Base-by-base conservation (phyloP, 2,888 invertebrate species). In the Morpho helenor region DNA sequence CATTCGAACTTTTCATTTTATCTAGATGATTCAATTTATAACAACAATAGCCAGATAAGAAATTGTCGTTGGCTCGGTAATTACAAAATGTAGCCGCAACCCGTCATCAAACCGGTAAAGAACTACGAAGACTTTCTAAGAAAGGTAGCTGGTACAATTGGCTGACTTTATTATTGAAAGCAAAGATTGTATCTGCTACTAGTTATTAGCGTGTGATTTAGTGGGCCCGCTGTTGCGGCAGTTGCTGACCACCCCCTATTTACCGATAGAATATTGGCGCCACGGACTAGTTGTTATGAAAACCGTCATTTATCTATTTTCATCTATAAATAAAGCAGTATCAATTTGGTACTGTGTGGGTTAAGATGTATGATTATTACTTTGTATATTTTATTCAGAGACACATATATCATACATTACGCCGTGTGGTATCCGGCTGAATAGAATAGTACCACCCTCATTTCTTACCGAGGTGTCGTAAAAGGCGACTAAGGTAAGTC, bases 151-250 rank as follows among this genome's bases (percentile, higher is more conserved):
- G 70, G 72, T 77, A 80, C 81, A 84, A 86, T 85, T 80, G 85
- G 80, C 80, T 80, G 78, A 79, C 78, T 79, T 78, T 84, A 82
- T 84, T 84, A 87, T 87, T 88, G 87, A 88, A 87, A 87, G 86
- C 78, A 68, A 66, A 76, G 88, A 89, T 89, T 74, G 76, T 88
- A 89, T 89, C 88, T 74, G 68, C 69, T 75, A 71, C 75, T 82
- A 79, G 88, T 87, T 89, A 88, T 88, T 87, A 87, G 85, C 72
- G 71, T 68, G 73, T 86, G 89, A 88, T 89, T 86, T 87, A 88
- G 81, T 82, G 77, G 73, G 62, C 69, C 62, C 63, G 71, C 69
- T 71, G 66, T 71, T 66, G 68, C 69, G 68, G 69, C 66, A 71
- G 67, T 72, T 66, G 68, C 69, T 66, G 73, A 80, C 84, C 84